These are phyloP conservation scores for Mastomys coucha DNA, from an alignment of 2,113 vertebrate species.

Conservation along the genomic window DNA sequence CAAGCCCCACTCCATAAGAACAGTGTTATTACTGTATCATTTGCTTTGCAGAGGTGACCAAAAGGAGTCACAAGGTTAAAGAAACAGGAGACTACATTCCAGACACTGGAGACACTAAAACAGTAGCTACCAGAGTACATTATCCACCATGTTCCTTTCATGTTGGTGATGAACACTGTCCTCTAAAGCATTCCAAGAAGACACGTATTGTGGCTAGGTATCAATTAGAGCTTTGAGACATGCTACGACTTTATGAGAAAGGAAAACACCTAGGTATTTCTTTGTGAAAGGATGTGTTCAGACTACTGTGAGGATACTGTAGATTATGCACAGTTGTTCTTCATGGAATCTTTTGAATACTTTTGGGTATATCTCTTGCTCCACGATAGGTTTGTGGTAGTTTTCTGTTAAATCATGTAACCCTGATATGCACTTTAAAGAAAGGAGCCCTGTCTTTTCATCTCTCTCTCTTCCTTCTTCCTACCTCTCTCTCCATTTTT, in stretches of 20 bases:
- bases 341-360: background rate
- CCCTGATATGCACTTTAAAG: background rate
- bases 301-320: background rate
- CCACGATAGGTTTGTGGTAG: background rate
- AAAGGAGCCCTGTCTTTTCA: background rate
- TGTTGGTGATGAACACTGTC: background rate
- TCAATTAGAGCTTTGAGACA: background rate
- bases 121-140: background rate
- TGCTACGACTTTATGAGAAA: background rate
- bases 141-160: background rate
- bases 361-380: background rate
- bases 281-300: background rate
- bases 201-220: background rate
- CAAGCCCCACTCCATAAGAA: background rate
- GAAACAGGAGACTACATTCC: background rate
- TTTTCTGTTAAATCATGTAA: constrained; percentile 16
- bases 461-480: background rate
- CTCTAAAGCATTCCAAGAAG: constrained; percentile 17
- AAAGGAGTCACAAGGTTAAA: constrained; percentile 7
- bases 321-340: background rate
- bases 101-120: background rate
- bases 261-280: background rate
- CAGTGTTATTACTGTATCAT: background rate
- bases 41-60: background rate
- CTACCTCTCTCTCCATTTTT: background rate